Evolutionary conservation across 2,797 vertebrate genomes (phyloP).

Genomic region (Clamator glandarius): DNA sequence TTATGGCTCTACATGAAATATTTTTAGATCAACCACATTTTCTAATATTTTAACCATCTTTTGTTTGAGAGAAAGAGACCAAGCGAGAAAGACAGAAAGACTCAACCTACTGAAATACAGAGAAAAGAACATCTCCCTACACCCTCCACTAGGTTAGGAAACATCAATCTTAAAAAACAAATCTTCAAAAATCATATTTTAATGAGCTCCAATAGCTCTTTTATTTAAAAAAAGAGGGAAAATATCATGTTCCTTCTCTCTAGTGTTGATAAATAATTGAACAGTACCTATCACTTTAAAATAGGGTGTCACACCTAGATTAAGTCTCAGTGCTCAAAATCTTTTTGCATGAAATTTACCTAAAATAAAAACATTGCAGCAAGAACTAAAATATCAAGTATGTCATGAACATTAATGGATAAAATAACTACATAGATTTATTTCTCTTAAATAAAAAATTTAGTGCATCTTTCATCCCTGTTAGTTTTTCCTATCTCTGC

Average conservation of each 20-base stretch:
- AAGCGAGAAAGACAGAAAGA: background rate
- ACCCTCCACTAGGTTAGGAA: conserved; percentile 1
- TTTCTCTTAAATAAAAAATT: conserved; percentile 66
- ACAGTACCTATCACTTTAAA: conserved; percentile 62
- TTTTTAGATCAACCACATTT: conserved; percentile 38
- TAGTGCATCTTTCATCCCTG: conserved; percentile 73
- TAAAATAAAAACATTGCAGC: conserved; percentile 62
- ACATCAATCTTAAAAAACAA: conserved; percentile 10
- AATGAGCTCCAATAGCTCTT: conserved; percentile 58
- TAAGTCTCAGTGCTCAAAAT: conserved; percentile 60
- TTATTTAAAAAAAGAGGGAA: conserved; percentile 47
- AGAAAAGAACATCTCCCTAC: conserved; percentile 17
- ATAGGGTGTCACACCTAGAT: conserved; percentile 52
- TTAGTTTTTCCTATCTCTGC: conserved; percentile 55
- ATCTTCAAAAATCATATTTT: conserved; percentile 48
- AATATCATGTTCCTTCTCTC: conserved; percentile 41
- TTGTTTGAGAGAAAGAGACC: conserved; percentile 14
- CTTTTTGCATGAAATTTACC: conserved; percentile 9
- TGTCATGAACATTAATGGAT: conserved; percentile 63
- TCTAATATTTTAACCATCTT: conserved; percentile 39
- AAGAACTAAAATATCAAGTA: conserved; percentile 60
- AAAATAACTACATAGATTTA: conserved; percentile 50
- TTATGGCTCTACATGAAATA: conserved; percentile 56
- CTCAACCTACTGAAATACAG: conserved; percentile 21
- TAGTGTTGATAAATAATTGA: conserved; percentile 59